phyloP scores from a whole-genome alignment of 2,888 invertebrate genomes.

The Sarcophaga carnaria region DNA sequence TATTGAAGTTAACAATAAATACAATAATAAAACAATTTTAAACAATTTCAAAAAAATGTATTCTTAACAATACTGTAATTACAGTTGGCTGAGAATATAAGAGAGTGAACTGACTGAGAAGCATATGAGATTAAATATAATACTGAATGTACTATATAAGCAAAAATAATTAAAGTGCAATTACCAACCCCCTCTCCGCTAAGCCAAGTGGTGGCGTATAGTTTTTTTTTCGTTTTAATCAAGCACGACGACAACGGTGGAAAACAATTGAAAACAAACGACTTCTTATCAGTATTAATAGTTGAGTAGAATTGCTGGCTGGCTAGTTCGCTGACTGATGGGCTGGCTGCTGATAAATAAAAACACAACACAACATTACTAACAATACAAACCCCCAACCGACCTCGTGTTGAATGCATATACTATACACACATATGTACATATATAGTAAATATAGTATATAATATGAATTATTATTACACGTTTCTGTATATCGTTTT shows the following conservation, averaged over 20 bases:
- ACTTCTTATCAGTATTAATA: conserved; percentile 48
- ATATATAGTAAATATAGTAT: conserved; percentile 11
- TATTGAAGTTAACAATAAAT: not conserved
- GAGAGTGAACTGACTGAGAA: too few relatives aligned
- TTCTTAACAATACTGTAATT: too few relatives aligned
- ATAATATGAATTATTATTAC: not conserved
- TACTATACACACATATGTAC: not conserved
- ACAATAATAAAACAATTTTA: conserved; percentile 22
- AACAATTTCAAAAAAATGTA: not conserved
- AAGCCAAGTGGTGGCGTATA: conserved; percentile 32
- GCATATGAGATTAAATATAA: conserved; percentile 44
- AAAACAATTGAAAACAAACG: conserved; percentile 1
- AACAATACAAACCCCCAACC: conserved; percentile 23
- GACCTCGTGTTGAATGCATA: not conserved
- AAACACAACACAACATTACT: not conserved
- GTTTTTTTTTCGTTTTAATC: not conserved
- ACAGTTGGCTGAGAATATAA: too few relatives aligned
- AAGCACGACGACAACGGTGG: not conserved
- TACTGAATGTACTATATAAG: not conserved
- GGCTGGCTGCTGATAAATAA: conserved; percentile 11
- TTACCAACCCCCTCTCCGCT: conserved; percentile 66
- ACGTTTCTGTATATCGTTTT: too few relatives aligned
- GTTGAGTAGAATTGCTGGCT: conserved; percentile 3
- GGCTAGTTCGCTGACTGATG: not conserved
- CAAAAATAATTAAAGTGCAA: conserved; percentile 15